Conservation (phyloP, 2,113 vertebrate genomes). For the Oryzias woworae region DNA sequence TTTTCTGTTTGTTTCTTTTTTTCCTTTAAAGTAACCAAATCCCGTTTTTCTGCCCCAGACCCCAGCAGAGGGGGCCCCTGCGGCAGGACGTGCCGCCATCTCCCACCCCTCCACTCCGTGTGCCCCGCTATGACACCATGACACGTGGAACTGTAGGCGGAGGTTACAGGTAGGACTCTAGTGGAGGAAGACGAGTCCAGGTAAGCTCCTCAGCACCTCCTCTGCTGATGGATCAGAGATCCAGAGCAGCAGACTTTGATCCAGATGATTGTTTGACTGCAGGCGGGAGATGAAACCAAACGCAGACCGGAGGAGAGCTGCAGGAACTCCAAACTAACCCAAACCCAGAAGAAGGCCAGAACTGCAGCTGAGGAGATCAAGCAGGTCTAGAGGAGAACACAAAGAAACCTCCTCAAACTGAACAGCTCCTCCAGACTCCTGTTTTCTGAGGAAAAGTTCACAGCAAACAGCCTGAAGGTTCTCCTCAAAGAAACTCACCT, state of each 20-base stretch:
- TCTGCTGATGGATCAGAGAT: not conserved
- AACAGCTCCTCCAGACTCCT: too few relatives aligned
- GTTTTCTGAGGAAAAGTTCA: too few relatives aligned
- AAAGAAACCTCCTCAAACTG: slow-evolving; percentile 1
- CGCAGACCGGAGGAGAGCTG: slow-evolving; percentile 75
- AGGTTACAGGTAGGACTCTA: slow-evolving; percentile 71
- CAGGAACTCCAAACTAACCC: slow-evolving; percentile 72
- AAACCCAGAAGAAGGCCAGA: slow-evolving; percentile 85
- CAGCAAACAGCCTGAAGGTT: too few relatives aligned
- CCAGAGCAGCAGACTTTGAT: not conserved
- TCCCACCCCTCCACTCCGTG: slow-evolving; percentile 83
- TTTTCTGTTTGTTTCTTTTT: not conserved
- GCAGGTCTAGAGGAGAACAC: slow-evolving; percentile 14
- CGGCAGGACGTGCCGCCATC: slow-evolving; percentile 95
- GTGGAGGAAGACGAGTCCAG: slow-evolving; percentile 23
- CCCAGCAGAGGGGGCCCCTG: slow-evolving; percentile 89
- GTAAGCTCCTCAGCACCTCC: slow-evolving; percentile 7
- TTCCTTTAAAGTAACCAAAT: not conserved
- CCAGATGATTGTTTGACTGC: slow-evolving; percentile 38
- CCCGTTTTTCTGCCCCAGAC: slow-evolving; percentile 32
- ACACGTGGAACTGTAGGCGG: slow-evolving; percentile 64
- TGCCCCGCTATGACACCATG: slow-evolving; percentile 81
- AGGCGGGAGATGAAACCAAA: slow-evolving; percentile 67
- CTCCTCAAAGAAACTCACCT: too few relatives aligned
- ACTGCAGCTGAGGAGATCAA: slow-evolving; percentile 86